phyloP scores from a whole-genome alignment of 2,113 vertebrate species.

The Atherinomorus stipes region DNA sequence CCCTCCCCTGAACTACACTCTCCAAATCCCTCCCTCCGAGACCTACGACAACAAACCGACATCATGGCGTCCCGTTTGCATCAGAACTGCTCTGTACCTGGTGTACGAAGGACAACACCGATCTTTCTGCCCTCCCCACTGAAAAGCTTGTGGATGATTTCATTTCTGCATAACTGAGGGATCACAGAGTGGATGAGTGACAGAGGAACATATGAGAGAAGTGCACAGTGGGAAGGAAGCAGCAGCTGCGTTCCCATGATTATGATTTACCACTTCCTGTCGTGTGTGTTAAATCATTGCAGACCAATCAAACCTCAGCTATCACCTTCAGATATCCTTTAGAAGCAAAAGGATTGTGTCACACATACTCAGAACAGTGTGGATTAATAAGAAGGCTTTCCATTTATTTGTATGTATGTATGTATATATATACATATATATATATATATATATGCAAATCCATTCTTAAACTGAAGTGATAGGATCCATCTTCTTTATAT shows the following conservation, averaged over 20 bases:
- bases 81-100: no score
- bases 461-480: slow-evolving; percentile 27
- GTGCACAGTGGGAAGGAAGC: slow-evolving; percentile 32
- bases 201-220: slow-evolving; percentile 20
- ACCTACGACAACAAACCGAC: no score
- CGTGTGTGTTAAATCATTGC: slow-evolving; percentile 37
- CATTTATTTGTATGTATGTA: slow-evolving; percentile 46
- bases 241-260: slow-evolving; percentile 38
- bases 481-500: neutral
- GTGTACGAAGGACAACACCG: no score
- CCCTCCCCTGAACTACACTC: no score
- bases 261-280: slow-evolving; percentile 48
- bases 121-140: no score
- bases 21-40: no score
- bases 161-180: no score
- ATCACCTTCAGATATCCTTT: slow-evolving; percentile 13
- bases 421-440: slow-evolving; percentile 11
- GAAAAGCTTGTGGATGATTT: no score
- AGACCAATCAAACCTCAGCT: slow-evolving; percentile 18
- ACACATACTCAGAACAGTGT: slow-evolving; percentile 11
- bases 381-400: slow-evolving; percentile 34
- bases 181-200: slow-evolving; percentile 25
- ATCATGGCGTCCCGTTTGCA: no score
- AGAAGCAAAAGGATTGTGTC: slow-evolving; percentile 35
- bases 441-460: slow-evolving; percentile 29